A percentile compares a stretch with the other conserved stretches of the same genome.
Evolutionary conservation across 2,113 vertebrate species (phyloP).

Genomic region (Oncorhynchus nerka): DNA sequence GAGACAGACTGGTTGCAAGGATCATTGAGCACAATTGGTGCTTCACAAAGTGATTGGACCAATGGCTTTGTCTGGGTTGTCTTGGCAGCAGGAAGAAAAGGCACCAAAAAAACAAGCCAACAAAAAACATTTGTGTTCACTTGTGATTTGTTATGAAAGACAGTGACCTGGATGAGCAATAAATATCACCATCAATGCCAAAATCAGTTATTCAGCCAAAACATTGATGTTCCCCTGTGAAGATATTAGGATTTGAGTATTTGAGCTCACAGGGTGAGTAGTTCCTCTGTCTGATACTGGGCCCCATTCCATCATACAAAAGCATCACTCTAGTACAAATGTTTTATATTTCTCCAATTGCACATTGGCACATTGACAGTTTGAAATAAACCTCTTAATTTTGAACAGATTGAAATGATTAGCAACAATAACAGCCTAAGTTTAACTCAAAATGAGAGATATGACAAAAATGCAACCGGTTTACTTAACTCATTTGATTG

Average conservation of each 20-base stretch:
- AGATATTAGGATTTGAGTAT: background rate
- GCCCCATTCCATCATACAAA: background rate
- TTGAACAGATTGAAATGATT: background rate
- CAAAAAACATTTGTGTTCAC: background rate
- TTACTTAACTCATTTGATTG: background rate
- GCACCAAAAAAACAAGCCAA: background rate
- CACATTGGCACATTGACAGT: background rate
- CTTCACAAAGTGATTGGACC: background rate
- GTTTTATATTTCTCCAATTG: background rate
- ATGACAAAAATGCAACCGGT: background rate
- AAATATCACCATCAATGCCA: background rate
- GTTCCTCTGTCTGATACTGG: background rate
- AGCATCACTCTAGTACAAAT: background rate
- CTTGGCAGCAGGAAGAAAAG: background rate
- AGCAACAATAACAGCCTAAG: background rate
- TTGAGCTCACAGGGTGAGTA: background rate
- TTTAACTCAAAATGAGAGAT: background rate
- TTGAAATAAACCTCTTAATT: background rate
- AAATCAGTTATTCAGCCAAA: background rate
- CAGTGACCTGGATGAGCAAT: background rate
- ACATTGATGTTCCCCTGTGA: background rate
- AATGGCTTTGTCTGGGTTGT: background rate
- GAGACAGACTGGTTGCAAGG: background rate
- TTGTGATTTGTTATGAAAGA: background rate
- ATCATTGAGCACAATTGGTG: background rate